Conservation (phyloP, 2,797 vertebrate genomes). For the Sebastes taczanowskii region DNA sequence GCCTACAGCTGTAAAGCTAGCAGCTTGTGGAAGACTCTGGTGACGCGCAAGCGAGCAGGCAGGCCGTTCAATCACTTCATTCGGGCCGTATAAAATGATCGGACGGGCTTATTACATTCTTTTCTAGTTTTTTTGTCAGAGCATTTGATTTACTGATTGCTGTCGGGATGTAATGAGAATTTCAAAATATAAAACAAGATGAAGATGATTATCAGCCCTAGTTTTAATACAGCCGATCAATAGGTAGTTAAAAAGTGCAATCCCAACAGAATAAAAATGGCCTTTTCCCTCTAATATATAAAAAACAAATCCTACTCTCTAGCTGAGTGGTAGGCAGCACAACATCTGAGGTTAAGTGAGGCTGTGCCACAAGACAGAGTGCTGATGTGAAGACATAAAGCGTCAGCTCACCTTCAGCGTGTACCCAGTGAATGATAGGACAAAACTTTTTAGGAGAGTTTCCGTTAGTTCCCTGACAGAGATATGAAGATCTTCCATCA, state of each 20-base stretch:
- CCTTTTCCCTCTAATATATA: background rate
- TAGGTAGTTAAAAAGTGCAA: background rate
- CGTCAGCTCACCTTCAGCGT: constrained; percentile 37
- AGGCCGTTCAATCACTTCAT: background rate
- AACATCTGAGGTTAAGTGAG: constrained; percentile 10
- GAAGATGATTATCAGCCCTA: no score
- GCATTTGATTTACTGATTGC: background rate
- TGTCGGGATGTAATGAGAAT: no score
- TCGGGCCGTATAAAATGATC: no score
- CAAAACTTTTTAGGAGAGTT: constrained; percentile 52
- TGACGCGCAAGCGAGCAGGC: background rate
- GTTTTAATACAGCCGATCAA: background rate
- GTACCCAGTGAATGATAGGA: constrained; percentile 18
- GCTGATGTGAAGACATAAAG: constrained; percentile 34
- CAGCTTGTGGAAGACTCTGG: background rate
- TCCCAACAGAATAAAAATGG: background rate
- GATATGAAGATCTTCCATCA: constrained; percentile 56
- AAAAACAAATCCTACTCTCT: background rate
- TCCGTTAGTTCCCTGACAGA: constrained; percentile 38
- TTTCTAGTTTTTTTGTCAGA: background rate
- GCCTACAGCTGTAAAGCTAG: background rate
- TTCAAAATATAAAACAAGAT: no score
- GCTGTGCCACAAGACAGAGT: constrained; percentile 2
- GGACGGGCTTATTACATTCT: background rate
- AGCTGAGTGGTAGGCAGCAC: constrained; percentile 19